A percentile compares a stretch with the other conserved stretches of the same genome.
These are phyloP conservation scores for Etheostoma nigrum DNA, from an alignment of 2,797 vertebrate genomes.

Conservation along the genomic window DNA sequence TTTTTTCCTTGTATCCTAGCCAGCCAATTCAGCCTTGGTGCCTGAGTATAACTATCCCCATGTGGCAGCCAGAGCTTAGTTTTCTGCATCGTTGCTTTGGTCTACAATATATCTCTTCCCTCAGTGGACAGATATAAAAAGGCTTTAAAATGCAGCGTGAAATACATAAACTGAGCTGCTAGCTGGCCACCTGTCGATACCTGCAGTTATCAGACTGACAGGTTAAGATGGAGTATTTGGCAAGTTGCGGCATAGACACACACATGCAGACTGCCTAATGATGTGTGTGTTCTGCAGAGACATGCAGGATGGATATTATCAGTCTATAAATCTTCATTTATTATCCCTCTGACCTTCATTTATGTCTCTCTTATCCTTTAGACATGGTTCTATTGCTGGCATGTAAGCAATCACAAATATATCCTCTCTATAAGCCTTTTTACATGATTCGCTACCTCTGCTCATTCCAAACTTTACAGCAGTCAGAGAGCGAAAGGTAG, in stretches of 20 bases:
- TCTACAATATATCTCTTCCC: conserved; percentile 13
- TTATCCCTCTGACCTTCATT: conserved; percentile 2
- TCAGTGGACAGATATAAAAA: background rate
- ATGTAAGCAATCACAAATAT: conserved; percentile 31
- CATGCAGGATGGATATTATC: conserved; percentile 45
- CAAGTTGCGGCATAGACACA: conserved; percentile 46
- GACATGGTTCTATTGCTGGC: conserved; percentile 17
- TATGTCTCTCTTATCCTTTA: conserved; percentile 23
- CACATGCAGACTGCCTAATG: conserved; percentile 2
- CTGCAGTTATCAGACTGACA: conserved; percentile 62
- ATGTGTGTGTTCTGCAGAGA: conserved; percentile 46
- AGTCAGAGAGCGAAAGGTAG: conserved; percentile 16
- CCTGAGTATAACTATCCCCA: conserved; percentile 25
- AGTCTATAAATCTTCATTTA: conserved; percentile 50
- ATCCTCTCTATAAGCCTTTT: conserved; percentile 29
- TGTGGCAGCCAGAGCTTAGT: conserved; percentile 38
- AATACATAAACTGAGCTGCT: conserved; percentile 29
- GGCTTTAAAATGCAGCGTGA: conserved; percentile 26
- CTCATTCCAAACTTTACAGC: conserved; percentile 31
- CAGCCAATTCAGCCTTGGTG: conserved; percentile 12
- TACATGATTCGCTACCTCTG: conserved; percentile 26
- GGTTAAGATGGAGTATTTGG: conserved; percentile 54
- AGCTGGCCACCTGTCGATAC: conserved; percentile 56
- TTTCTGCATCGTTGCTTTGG: conserved; percentile 37
- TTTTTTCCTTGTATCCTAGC: background rate